These are phyloP conservation scores for Micromys minutus DNA, from an alignment of 2,113 vertebrate genomes.

Conservation along the genomic window DNA sequence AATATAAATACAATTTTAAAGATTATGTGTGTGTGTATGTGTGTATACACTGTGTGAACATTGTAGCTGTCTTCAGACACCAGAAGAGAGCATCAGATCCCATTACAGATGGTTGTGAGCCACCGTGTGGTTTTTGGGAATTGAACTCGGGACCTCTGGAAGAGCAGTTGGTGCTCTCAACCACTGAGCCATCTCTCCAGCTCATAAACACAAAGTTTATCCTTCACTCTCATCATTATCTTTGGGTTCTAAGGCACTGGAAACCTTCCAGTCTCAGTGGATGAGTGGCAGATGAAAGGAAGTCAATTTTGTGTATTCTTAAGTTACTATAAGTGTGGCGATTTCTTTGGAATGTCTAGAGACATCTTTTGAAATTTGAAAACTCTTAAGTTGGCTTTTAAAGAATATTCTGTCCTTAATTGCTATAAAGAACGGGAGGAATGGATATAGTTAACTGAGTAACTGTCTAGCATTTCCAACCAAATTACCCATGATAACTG, in stretches of 20 bases:
- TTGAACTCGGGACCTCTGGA: no score
- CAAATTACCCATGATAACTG: not conserved
- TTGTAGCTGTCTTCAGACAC: no score
- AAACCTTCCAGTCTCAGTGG: not conserved
- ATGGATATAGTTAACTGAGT: not conserved
- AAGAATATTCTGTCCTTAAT: conserved; percentile 13
- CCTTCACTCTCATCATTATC: not conserved
- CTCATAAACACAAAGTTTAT: no score
- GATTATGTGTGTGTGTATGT: no score
- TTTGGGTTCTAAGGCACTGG: not conserved
- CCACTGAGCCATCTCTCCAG: no score
- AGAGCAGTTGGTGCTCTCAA: no score
- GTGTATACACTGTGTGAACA: no score
- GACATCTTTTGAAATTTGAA: conserved; percentile 46
- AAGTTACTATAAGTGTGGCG: not conserved
- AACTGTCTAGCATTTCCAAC: conserved; percentile 31
- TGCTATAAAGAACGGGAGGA: conserved; percentile 1
- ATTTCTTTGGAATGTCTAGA: conserved; percentile 25
- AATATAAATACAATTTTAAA: conserved; percentile 41
- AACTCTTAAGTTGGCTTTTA: not conserved
- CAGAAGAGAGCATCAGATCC: no score
- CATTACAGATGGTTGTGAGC: no score
- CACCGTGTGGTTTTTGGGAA: no score
- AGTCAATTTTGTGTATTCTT: not conserved
- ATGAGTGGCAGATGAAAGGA: not conserved